Percentiles rank a stretch among this genome's conserved stretches.
phyloP scores from a whole-genome alignment of 2,888 invertebrate species.

The Drosophila barbarae region DNA sequence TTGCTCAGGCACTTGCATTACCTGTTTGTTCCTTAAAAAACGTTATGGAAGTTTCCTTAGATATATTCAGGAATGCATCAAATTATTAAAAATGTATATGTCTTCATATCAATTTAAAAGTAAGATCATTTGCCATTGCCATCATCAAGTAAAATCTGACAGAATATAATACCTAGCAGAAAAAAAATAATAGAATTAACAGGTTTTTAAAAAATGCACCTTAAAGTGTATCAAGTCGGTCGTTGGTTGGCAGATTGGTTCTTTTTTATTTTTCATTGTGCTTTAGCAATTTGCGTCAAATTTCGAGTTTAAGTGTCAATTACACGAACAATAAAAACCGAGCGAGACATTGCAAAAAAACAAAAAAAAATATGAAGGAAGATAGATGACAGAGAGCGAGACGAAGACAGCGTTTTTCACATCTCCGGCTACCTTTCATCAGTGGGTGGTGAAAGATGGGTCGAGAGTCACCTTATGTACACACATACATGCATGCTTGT shows the following conservation, averaged over 20 bases:
- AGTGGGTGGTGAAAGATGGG: slow-evolving; percentile 9
- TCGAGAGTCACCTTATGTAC: slow-evolving; percentile 14
- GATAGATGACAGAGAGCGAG: slow-evolving; percentile 23
- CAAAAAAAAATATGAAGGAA: neutral
- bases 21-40: neutral
- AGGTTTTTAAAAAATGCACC: too few relatives aligned
- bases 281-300: slow-evolving; percentile 71
- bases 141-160: too few relatives aligned
- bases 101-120: neutral
- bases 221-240: neutral
- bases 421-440: slow-evolving; percentile 46
- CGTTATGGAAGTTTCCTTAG: too few relatives aligned
- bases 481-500: slow-evolving; percentile 25
- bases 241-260: neutral
- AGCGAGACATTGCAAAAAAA: slow-evolving; percentile 35
- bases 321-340: slow-evolving; percentile 47
- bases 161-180: too few relatives aligned
- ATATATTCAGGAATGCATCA: too few relatives aligned
- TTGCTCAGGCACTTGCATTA: neutral
- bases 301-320: slow-evolving; percentile 74
- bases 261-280: slow-evolving; percentile 16
- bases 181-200: too few relatives aligned
- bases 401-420: slow-evolving; percentile 28
- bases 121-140: neutral
- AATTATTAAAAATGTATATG: neutral